These are phyloP conservation scores for Zosterops borbonicus DNA, from an alignment of 2,113 vertebrate species.

Conservation along the genomic window DNA sequence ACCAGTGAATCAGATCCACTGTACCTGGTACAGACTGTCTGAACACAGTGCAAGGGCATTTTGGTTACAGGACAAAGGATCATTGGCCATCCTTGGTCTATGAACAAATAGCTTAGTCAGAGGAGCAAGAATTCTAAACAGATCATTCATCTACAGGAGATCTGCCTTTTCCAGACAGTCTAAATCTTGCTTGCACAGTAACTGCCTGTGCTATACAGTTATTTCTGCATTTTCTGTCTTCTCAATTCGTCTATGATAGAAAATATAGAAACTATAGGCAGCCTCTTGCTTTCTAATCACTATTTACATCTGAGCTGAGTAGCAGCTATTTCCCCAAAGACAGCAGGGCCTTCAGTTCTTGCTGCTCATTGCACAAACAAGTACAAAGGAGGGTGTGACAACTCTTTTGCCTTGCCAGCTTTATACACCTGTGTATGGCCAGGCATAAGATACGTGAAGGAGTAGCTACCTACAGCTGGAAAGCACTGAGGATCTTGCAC, in stretches of 20 bases:
- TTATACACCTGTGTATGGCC: neutral
- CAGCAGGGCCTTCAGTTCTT: neutral
- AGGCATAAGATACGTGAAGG: neutral
- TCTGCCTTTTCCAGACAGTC: neutral
- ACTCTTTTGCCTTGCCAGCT: neutral
- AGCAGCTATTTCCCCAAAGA: neutral
- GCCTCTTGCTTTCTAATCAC: neutral
- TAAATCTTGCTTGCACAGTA: neutral
- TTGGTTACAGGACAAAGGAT: neutral
- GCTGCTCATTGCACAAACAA: neutral
- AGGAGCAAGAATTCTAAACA: neutral
- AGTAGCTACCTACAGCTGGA: neutral
- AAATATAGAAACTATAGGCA: neutral
- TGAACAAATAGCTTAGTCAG: neutral
- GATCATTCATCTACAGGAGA: neutral
- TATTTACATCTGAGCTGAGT: neutral
- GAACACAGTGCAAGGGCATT: neutral
- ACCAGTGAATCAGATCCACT: neutral
- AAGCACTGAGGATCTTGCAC: neutral
- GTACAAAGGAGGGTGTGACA: neutral
- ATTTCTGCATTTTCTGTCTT: neutral
- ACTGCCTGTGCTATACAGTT: neutral
- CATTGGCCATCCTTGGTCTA: neutral
- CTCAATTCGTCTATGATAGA: neutral
- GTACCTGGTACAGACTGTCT: neutral